These are phyloP conservation scores for Salminus brasiliensis DNA, from an alignment of 2,113 vertebrate species.

Conservation along the genomic window DNA sequence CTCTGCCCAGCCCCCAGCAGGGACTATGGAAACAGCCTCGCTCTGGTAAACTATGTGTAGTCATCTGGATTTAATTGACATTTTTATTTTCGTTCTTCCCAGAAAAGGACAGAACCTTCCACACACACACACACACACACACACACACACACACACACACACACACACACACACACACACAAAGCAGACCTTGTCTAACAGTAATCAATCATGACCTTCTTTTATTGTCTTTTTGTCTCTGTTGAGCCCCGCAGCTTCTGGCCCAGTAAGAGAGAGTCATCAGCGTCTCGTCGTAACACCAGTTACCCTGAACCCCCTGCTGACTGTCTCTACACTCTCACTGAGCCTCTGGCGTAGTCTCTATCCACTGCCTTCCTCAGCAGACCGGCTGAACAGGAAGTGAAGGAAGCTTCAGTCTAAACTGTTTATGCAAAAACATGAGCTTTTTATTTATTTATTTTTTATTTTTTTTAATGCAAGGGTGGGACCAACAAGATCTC, in stretches of 20 bases:
- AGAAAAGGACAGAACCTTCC: not conserved
- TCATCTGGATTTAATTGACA: conserved; percentile 24
- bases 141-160: too few relatives aligned
- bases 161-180: too few relatives aligned
- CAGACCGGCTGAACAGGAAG: too few relatives aligned
- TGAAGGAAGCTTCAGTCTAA: too few relatives aligned
- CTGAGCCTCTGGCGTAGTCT: not conserved
- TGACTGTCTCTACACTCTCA: not conserved
- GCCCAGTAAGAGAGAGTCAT: not conserved
- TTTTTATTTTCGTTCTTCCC: conserved; percentile 19
- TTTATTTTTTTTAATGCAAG: too few relatives aligned
- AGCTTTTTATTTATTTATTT: too few relatives aligned
- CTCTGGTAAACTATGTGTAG: conserved; percentile 35
- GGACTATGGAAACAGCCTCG: conserved; percentile 47
- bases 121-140: too few relatives aligned
- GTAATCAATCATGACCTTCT: conserved; percentile 28
- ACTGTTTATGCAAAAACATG: too few relatives aligned
- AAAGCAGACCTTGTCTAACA: conserved; percentile 19
- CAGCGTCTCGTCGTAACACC: conserved; percentile 11
- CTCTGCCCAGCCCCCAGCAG: conserved; percentile 2
- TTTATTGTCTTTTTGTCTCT: conserved; percentile 7
- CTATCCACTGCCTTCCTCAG: too few relatives aligned
- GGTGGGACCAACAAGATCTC: too few relatives aligned
- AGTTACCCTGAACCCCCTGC: not conserved
- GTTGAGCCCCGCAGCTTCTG: conserved; percentile 23